Evolutionary conservation across 2,113 vertebrate genomes (phyloP), one percentile per base, ranked within the genome.

Genomic region (Edolisoma coerulescens): DNA sequence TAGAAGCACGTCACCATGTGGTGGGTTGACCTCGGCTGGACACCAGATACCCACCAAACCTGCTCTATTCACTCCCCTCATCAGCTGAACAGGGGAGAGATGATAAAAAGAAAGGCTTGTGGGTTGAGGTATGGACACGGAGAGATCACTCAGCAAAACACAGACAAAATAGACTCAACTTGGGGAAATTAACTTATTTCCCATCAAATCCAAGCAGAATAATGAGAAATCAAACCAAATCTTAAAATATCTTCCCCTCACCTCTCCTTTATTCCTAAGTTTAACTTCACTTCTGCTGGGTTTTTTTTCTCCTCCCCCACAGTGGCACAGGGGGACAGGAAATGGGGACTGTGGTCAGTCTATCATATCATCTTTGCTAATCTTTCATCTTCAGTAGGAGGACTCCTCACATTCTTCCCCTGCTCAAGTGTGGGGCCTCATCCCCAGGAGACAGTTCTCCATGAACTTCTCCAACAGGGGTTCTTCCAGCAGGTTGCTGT

Each of bases 401-500:
- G 21, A 23, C 33, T 52, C 14, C 8, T 64, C 57, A 53, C 37
- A 28, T 24, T 47, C 13, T 47, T 23, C 14, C 24, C 6, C 21
- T 59, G 17, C 37, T 70, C 9, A 37, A 70, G 37, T 3, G 3
- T 5, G 52, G 8, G 8, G 11, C 7, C 9, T 21, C 54, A 69
- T 7, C 23, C 42, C 63, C 16, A n/a, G 27, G 7, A 87, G 6
- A 30, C 19, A 56, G 42, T 1, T 49, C 32, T 76, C 42, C 42
- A n/a, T 6, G 2, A 14, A 56, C 14, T 69, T 50, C 33, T 37
- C 42, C 23, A 39, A 19, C 10, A 9, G 0, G 0, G 15, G 16
- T 13, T 54, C 24, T 39, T 63, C 37, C 49, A 56, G 30, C 17
- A 45, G 20, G 33, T 7, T n/a, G 20, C 37, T 71, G 37, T 4